Base-by-base conservation (phyloP, 2,888 invertebrate genomes). In the Sturmia bella region DNA sequence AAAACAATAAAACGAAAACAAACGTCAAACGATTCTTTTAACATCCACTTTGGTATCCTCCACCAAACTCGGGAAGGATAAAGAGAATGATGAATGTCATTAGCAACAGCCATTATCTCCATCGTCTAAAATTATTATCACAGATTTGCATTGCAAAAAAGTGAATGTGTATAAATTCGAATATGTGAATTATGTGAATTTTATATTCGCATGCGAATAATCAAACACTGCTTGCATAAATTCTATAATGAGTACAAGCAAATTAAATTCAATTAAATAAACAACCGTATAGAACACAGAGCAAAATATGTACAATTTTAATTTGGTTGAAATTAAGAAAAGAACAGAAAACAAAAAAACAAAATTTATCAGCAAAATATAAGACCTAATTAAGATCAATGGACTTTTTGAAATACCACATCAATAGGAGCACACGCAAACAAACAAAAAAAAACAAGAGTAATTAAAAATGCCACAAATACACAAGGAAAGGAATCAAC, bases 371-470 rank as follows among this genome's bases (percentile, higher is more conserved):
- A 73, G 41, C 70, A 37, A 70, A 75, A 68, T 61, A 68, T 59
- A 32, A 75, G 75, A 75, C 64, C 80, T 75, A 80, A 80, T 80
- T 80, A 72, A 80, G 80, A 80, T 80, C 75, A 76, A 80, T 80
- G 80, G 75, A 80, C 80, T 70, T n/a, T 15, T 15, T 54, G 19
- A 41, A 3, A 37, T n/a, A 39, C 19, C 48, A 56, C 45, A 57
- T 24, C 37, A 66, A 50, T 19, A 17, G 21, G 45, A 57, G 41
- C 19, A 54, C 24, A 59, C n/a, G n/a, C n/a, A n/a, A n/a, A n/a
- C n/a, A n/a, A n/a, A 7, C 32, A 32, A 7, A 32, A 3, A 32
- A 68, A 69, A 69, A 61, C 45, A 21, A 68, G 61, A 45, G 61
- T 68, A 79, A 79, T 79, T 79, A 79, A 79, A 79, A 79, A 45